These are phyloP conservation scores for Epizoanthus fatuus DNA, from an alignment of 92 coral and sea anemone genomes.

Conservation along the genomic window DNA sequence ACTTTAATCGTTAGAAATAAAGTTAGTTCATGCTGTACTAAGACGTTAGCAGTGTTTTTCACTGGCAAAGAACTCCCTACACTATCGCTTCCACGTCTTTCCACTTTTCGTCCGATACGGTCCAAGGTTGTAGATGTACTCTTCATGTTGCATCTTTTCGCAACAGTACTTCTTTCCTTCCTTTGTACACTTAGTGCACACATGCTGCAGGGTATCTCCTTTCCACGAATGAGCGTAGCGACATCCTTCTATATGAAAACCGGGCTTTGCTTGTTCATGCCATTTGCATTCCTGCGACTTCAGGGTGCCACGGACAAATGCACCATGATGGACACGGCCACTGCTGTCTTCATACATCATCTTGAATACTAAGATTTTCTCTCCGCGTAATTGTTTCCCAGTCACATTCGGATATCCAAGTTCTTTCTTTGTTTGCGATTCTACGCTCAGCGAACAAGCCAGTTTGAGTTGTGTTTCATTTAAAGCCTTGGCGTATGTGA, in stretches of 20 bases:
- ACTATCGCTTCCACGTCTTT: conserved; percentile 32
- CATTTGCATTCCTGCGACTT: conserved; percentile 60
- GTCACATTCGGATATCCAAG: not conserved
- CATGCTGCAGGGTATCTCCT: conserved; percentile 60
- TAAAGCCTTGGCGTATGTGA: not conserved
- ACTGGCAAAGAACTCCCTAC: too few species aligned
- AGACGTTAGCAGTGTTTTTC: too few species aligned
- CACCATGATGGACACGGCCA: conserved; percentile 73
- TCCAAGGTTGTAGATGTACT: conserved; percentile 50
- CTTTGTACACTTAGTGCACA: conserved; percentile 54
- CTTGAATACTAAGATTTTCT: conserved; percentile 5
- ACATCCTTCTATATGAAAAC: conserved; percentile 10
- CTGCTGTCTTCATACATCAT: conserved; percentile 13
- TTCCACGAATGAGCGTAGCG: conserved; percentile 61
- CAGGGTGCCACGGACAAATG: too few species aligned
- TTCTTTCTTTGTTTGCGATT: not conserved
- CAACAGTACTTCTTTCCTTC: not conserved
- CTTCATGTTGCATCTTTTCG: conserved; percentile 12
- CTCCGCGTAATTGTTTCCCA: conserved; percentile 4
- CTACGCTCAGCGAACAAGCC: too few species aligned
- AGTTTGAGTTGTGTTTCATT: not conserved
- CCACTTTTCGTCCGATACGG: conserved; percentile 47
- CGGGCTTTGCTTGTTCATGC: not conserved
- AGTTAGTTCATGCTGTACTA: too few species aligned
- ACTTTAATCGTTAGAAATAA: too few species aligned